A percentile compares a stretch with the other conserved stretches of the same genome.
phyloP scores from a whole-genome alignment of 1,140 invertebrate genomes.

The Bacillus rossius region DNA sequence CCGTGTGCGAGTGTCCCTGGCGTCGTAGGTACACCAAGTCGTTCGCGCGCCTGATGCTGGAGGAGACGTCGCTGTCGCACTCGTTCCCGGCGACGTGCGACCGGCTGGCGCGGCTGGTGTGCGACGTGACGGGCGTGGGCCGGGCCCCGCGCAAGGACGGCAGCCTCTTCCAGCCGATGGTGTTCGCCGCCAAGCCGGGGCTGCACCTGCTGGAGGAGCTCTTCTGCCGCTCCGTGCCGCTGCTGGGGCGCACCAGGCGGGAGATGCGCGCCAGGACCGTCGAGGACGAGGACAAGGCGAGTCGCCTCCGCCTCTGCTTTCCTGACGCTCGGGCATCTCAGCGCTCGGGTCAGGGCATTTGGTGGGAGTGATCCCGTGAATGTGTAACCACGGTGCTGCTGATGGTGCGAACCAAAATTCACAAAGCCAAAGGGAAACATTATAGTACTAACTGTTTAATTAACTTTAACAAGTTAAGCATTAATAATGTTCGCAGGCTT shows the following conservation, averaged over 20 bases:
- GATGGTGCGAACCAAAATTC: too few relatives aligned
- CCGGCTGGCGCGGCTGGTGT: neutral
- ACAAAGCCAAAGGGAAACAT: too few relatives aligned
- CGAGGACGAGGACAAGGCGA: constrained; percentile 8
- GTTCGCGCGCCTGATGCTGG: neutral
- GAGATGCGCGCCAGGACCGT: constrained; percentile 1
- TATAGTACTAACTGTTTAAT: too few relatives aligned
- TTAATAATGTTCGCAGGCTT: too few relatives aligned
- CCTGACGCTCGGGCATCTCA: too few relatives aligned
- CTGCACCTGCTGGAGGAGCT: constrained; percentile 2
- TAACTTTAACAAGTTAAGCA: too few relatives aligned
- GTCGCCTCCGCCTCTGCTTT: too few relatives aligned
- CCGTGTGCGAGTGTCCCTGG: too few relatives aligned
- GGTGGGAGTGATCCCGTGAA: too few relatives aligned
- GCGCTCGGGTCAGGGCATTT: too few relatives aligned
- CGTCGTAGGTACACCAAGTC: neutral
- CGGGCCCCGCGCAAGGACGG: neutral
- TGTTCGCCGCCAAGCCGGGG: neutral
- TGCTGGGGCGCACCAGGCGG: neutral
- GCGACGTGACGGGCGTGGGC: constrained; percentile 4
- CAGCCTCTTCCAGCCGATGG: constrained; percentile 2
- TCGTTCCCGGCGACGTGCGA: constrained; percentile 3
- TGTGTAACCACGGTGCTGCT: too few relatives aligned
- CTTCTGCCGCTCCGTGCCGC: neutral
- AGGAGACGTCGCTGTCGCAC: neutral